Evolutionary conservation across 1,140 invertebrate genomes (phyloP).

Genomic region (Euschistus heros): DNA sequence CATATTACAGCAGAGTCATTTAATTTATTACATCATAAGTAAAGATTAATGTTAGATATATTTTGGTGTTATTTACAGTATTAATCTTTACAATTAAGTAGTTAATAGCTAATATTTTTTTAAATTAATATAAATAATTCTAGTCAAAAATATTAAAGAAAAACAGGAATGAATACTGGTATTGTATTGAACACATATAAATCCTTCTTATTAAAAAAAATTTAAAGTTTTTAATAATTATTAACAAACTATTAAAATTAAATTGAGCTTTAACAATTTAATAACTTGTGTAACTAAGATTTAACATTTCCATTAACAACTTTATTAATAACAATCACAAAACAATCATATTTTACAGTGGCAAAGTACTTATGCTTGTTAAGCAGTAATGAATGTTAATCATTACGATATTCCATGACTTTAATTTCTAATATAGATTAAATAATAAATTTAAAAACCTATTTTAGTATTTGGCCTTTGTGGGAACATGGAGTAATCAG

Average conservation of each 20-base stretch:
- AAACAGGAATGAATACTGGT: constrained; percentile 9
- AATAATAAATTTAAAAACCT: background rate
- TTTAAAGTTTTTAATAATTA: too few relatives aligned
- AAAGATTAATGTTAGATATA: constrained; percentile 10
- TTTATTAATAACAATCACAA: constrained; percentile 10
- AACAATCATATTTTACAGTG: constrained; percentile 4
- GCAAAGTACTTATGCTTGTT: background rate
- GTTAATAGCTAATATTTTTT: background rate
- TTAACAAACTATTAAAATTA: constrained; percentile 17
- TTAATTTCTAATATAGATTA: background rate
- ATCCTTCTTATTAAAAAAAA: background rate
- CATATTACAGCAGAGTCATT: constrained; percentile 9
- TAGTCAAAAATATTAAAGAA: constrained; percentile 3
- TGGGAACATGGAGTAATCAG: background rate
- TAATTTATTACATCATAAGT: background rate
- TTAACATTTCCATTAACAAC: constrained; percentile 11
- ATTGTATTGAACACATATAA: constrained; percentile 1
- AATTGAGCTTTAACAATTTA: constrained; percentile 9
- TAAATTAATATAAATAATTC: background rate
- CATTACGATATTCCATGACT: background rate
- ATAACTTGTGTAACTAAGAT: constrained; percentile 9
- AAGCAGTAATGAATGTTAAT: background rate
- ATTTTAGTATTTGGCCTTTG: constrained; percentile 7
- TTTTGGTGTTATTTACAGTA: constrained; percentile 6
- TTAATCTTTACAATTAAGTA: background rate